phyloP scores from a whole-genome alignment of 2,113 vertebrate genomes.

The Choloepus hoffmanni region DNA sequence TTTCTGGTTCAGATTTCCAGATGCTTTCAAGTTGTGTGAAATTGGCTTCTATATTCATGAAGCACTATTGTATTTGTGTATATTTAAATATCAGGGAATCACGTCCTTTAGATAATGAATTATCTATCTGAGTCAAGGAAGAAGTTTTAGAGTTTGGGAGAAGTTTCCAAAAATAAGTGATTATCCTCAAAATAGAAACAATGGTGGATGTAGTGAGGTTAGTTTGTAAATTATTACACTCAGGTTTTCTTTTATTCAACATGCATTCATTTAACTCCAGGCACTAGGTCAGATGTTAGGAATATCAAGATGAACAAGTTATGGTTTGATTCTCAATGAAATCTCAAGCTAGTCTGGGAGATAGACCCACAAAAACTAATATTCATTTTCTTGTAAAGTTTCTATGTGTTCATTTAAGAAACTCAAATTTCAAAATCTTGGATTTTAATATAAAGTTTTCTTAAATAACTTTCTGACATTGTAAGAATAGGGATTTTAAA shows the following conservation, averaged over 20 bases:
- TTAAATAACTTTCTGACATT: conserved; percentile 9
- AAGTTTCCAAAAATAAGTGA: conserved; percentile 31
- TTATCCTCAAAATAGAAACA: not conserved
- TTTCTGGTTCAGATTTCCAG: not conserved
- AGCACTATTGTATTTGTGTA: not conserved
- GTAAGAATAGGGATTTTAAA: not conserved
- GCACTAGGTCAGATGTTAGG: not conserved
- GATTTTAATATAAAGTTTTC: not conserved
- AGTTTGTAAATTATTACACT: not conserved
- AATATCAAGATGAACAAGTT: not conserved
- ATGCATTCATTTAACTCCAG: not conserved
- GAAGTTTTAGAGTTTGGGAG: not conserved
- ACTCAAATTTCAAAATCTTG: conserved; percentile 25
- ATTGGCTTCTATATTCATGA: not conserved
- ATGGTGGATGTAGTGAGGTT: not conserved
- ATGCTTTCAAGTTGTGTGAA: not conserved
- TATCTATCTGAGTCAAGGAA: not conserved
- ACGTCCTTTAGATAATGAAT: not conserved
- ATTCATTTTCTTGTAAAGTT: not conserved
- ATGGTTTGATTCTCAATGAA: not conserved
- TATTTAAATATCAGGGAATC: not conserved
- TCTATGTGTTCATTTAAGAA: not conserved
- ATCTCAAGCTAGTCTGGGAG: not conserved
- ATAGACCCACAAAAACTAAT: not conserved
- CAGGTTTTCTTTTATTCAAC: not conserved